A percentile compares a stretch with the other conserved stretches of the same genome.
Conservation (phyloP, 2,797 vertebrate species). For the Sus cebifrons region DNA sequence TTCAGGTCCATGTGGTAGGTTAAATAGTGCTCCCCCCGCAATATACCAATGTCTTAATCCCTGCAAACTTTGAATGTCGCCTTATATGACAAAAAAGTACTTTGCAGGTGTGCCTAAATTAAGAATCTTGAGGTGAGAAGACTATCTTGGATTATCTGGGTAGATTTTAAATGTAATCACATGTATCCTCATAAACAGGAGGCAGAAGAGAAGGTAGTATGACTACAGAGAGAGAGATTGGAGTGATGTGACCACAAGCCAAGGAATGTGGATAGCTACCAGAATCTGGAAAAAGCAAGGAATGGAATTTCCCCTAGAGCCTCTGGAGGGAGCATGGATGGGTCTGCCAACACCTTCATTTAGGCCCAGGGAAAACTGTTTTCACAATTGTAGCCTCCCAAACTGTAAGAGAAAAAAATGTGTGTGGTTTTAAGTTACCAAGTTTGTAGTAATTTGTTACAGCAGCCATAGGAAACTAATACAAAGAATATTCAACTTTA, state of each 20-base stretch:
- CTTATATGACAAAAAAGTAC: not conserved
- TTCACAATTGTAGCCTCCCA: not conserved
- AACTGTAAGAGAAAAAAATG: slow-evolving; percentile 2
- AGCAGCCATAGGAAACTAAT: slow-evolving; percentile 23
- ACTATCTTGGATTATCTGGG: not conserved
- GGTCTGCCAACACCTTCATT: not conserved
- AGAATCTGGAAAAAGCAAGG: not conserved
- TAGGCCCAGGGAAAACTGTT: not conserved
- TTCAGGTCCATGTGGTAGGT: not conserved
- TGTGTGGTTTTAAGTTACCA: not conserved
- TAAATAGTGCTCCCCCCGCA: not conserved
- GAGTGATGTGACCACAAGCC: not conserved
- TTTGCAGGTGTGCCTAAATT: not conserved
- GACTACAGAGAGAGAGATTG: not conserved
- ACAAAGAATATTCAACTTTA: not conserved
- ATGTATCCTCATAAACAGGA: not conserved
- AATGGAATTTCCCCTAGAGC: not conserved
- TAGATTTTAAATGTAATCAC: slow-evolving; percentile 23
- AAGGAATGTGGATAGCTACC: not conserved
- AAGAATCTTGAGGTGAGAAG: not conserved
- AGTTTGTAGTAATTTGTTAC: slow-evolving; percentile 30
- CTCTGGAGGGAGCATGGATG: not conserved
- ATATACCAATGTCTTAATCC: not conserved
- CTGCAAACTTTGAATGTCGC: not conserved
- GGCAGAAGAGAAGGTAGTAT: not conserved